Base-by-base conservation (phyloP, 2,888 invertebrate species). In the Arge pagana region DNA sequence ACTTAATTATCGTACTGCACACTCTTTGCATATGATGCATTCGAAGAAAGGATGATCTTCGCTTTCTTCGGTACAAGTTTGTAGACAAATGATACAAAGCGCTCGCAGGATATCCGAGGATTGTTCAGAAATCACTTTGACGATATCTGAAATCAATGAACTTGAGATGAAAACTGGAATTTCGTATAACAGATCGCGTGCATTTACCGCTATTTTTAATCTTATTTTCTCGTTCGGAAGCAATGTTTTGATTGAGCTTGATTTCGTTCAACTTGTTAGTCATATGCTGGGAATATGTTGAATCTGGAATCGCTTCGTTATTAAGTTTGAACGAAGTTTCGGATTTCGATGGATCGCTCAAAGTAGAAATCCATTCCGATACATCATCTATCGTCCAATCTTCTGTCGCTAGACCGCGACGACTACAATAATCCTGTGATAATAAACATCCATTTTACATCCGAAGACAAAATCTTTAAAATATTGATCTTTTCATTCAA, bases 1-100 rank as follows among this genome's bases (percentile, higher is more conserved):
- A 8, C 19, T 10, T 37, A 21, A 26, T 13, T 16, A 37, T 41
- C 61, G 19, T 66, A 75, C 76, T 67, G 65, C 63, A 45, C 77
- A 77, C 36, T 63, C 55, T n/a, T 53, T 55, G 57, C 77, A 77
- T n/a, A 76, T 54, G 4, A 60, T 60, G 23, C 70, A 76, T 6
- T 62, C 50, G 55, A 76, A 76, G 37, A 71, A 67, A 4, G 76
- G 76, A 63, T 77, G 76, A 2, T 68, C 63, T 13, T 64, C 57
- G 5, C 55, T 55, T 8, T 24, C 39, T 6, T 55, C 43, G 3
- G 31, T n/a, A 4, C 5, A 41, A n/a, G 48, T 35, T 19, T 60
- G 50, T 18, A 72, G 52, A 52, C 74, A 74, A 43, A 65, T 66
- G 0, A 72, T 52, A 52, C 74, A 73, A 26, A 70, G 52, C 4